phyloP scores from a whole-genome alignment of 1,140 invertebrate genomes.

The Monochamus saltuarius region DNA sequence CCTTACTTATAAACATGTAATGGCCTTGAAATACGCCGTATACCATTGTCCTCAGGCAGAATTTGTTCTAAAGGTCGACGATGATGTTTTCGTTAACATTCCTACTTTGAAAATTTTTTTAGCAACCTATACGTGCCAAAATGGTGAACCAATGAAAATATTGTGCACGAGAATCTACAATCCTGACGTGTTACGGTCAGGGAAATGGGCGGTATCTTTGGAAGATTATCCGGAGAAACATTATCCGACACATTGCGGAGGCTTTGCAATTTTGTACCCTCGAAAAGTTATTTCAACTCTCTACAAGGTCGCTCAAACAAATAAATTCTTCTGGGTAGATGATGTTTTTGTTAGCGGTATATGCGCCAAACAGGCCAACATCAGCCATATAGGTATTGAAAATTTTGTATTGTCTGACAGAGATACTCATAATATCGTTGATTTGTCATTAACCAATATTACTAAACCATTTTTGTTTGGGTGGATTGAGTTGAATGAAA shows the following conservation, averaged over 20 bases:
- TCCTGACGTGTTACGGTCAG: constrained; percentile 58
- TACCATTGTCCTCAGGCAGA: constrained; percentile 66
- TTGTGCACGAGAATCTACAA: constrained; percentile 57
- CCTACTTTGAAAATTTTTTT: constrained; percentile 64
- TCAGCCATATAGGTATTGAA: constrained; percentile 55
- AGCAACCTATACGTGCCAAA: constrained; percentile 55
- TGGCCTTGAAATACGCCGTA: constrained; percentile 76
- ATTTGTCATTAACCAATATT: neutral
- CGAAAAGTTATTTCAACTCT: constrained; percentile 65
- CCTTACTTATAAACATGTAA: constrained; percentile 83
- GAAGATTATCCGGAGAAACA: constrained; percentile 62
- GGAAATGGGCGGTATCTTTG: constrained; percentile 74
- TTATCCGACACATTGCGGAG: constrained; percentile 69
- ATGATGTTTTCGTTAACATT: constrained; percentile 76
- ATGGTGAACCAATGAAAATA: constrained; percentile 57
- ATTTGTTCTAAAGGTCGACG: constrained; percentile 75
- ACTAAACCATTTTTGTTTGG: constrained; percentile 6
- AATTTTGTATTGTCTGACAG: constrained; percentile 38
- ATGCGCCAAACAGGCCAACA: constrained; percentile 61
- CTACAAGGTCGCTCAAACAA: constrained; percentile 17
- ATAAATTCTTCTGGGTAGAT: constrained; percentile 74
- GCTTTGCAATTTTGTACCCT: constrained; percentile 73
- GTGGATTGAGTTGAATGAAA: neutral
- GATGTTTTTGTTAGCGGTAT: constrained; percentile 79
- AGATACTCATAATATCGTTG: constrained; percentile 1